These are phyloP conservation scores for Willowsia nigromaculata DNA, from an alignment of 2,888 invertebrate genomes.

Conservation along the genomic window DNA sequence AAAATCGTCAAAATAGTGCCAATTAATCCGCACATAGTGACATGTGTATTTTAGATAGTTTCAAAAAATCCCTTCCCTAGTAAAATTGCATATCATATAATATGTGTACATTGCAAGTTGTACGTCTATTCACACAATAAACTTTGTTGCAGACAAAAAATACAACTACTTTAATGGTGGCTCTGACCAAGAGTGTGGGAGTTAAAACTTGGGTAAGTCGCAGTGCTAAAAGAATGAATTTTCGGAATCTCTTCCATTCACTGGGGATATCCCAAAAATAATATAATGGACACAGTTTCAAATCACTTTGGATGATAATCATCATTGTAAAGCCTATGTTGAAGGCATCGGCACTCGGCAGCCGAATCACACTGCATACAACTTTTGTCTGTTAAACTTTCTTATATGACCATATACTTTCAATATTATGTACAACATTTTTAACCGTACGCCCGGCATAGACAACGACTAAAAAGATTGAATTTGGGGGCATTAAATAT, in stretches of 20 bases:
- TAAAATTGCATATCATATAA: neutral
- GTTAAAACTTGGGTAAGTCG: neutral
- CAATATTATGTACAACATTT: neutral
- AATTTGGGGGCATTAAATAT: slow-evolving; percentile 7
- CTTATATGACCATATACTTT: neutral
- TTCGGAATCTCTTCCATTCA: neutral
- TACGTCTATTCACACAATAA: neutral
- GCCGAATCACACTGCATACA: neutral
- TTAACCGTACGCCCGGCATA: neutral
- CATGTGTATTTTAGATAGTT: neutral
- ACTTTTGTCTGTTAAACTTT: neutral
- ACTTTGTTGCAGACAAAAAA: neutral
- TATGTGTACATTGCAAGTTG: neutral
- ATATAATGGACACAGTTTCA: slow-evolving; percentile 52
- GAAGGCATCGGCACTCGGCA: no score
- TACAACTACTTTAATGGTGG: slow-evolving; percentile 31
- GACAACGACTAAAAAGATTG: neutral
- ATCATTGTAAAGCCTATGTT: neutral
- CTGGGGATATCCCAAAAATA: neutral
- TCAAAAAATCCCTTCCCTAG: neutral
- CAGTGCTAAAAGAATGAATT: neutral
- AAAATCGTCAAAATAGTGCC: no score
- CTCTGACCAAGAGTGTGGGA: neutral
- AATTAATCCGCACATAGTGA: no score
- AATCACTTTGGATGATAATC: slow-evolving; percentile 30